A percentile compares a stretch with the other conserved stretches of the same genome.
Conservation (phyloP, 2,888 invertebrate species). For the Philhelius pedissequus region DNA sequence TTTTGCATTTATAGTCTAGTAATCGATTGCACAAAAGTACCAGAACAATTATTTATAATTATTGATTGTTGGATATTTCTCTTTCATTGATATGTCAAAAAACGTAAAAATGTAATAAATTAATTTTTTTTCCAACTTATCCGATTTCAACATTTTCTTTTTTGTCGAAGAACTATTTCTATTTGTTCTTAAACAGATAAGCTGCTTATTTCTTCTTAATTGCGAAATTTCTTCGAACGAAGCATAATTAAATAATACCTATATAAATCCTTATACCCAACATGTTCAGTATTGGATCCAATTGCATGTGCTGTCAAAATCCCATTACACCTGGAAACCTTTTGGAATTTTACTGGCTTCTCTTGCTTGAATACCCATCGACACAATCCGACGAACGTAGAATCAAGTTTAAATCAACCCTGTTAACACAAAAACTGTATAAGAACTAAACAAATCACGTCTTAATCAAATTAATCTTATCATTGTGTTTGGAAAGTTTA, state of each 20-base stretch:
- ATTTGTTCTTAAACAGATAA: background rate
- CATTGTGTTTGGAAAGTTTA: background rate
- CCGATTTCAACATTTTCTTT: no score
- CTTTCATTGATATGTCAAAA: no score
- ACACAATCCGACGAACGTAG: no score
- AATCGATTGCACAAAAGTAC: no score
- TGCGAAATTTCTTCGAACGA: background rate
- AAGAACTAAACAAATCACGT: background rate
- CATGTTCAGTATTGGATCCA: background rate
- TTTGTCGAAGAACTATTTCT: background rate
- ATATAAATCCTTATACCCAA: constrained; percentile 3
- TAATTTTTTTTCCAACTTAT: no score
- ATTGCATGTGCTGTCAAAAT: constrained; percentile 1
- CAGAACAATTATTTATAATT: no score
- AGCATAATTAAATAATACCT: constrained; percentile 27
- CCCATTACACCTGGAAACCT: constrained; percentile 2
- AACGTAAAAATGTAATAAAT: no score
- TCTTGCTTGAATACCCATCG: background rate
- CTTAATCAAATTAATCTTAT: constrained; percentile 15
- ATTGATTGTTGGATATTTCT: no score
- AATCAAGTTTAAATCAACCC: background rate
- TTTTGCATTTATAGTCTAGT: no score
- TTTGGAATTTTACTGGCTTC: constrained; percentile 8
- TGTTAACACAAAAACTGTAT: background rate
- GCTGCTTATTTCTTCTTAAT: constrained; percentile 8